These are phyloP conservation scores for Calephelis perditalis DNA, from an alignment of 2,888 invertebrate species.

Conservation along the genomic window DNA sequence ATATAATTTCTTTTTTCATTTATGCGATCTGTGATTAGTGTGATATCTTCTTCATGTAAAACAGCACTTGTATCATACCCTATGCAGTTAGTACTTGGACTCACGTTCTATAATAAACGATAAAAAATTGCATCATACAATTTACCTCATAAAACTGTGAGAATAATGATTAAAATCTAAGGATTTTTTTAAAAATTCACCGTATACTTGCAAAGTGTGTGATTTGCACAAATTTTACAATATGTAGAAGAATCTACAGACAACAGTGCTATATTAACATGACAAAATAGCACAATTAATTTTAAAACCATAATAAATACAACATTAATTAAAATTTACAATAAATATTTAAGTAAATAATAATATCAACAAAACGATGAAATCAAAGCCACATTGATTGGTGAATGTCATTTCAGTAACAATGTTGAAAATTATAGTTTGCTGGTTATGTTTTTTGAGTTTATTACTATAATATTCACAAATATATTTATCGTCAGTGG, in stretches of 20 bases:
- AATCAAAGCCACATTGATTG: conserved; percentile 40
- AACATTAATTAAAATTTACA: conserved; percentile 23
- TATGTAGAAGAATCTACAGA: conserved; percentile 18
- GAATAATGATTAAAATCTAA: background rate
- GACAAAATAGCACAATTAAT: conserved; percentile 21
- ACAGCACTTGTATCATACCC: conserved; percentile 44
- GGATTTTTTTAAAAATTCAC: conserved; percentile 12
- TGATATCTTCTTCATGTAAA: conserved; percentile 43
- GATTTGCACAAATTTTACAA: conserved; percentile 27
- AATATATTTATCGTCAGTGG: conserved; percentile 38
- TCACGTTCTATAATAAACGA: conserved; percentile 28
- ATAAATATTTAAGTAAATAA: conserved; percentile 10
- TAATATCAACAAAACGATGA: conserved; percentile 10
- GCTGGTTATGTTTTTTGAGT: conserved; percentile 57
- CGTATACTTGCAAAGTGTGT: conserved; percentile 27
- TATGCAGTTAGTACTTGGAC: conserved; percentile 46
- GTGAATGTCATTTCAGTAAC: conserved; percentile 7
- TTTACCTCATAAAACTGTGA: background rate
- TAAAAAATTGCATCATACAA: background rate
- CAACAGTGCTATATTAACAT: conserved; percentile 4
- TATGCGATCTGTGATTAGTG: conserved; percentile 47
- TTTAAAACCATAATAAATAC: conserved; percentile 26
- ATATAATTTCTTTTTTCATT: conserved; percentile 59
- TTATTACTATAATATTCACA: conserved; percentile 52
- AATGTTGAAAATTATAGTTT: conserved; percentile 10